Conservation (phyloP, 2,888 invertebrate species). For the Microdon myrmicae region DNA sequence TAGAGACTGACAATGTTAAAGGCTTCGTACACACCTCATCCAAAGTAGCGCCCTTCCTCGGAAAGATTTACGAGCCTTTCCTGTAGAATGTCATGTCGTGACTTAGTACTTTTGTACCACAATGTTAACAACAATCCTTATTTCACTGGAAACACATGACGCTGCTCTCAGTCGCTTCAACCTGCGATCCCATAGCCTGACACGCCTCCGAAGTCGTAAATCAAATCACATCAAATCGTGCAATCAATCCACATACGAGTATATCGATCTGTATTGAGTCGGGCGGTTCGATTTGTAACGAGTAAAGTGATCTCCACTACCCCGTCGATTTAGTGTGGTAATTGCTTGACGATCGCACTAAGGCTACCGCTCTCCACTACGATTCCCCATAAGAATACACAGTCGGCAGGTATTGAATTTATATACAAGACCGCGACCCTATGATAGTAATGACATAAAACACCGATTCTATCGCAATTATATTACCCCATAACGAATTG, state of each 20-base stretch:
- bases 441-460: conserved; percentile 42
- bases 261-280: conserved; percentile 4
- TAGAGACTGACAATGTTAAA: not conserved
- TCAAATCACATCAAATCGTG: conserved; percentile 19
- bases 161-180: conserved; percentile 17
- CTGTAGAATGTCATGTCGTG: conserved; percentile 40
- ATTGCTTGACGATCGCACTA: conserved; percentile 32
- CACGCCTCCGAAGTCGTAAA: conserved; percentile 44
- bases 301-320: conserved; percentile 28
- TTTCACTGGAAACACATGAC: conserved; percentile 15
- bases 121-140: conserved; percentile 25
- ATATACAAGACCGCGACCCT: conserved; percentile 34
- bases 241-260: conserved; percentile 15
- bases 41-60: conserved; percentile 22
- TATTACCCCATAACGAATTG: conserved; percentile 8
- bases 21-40: conserved; percentile 6
- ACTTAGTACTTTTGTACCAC: conserved; percentile 35
- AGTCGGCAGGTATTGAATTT: conserved; percentile 40
- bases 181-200: conserved; percentile 41
- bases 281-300: conserved; percentile 30
- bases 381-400: conserved; percentile 9
- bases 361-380: conserved; percentile 6
- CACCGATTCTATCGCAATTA: conserved; percentile 18
- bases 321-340: conserved; percentile 34
- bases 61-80: conserved; percentile 29